A percentile compares a stretch with the other conserved stretches of the same genome.
Conservation (phyloP, 2,797 vertebrate genomes). For the Caiman crocodilus region DNA sequence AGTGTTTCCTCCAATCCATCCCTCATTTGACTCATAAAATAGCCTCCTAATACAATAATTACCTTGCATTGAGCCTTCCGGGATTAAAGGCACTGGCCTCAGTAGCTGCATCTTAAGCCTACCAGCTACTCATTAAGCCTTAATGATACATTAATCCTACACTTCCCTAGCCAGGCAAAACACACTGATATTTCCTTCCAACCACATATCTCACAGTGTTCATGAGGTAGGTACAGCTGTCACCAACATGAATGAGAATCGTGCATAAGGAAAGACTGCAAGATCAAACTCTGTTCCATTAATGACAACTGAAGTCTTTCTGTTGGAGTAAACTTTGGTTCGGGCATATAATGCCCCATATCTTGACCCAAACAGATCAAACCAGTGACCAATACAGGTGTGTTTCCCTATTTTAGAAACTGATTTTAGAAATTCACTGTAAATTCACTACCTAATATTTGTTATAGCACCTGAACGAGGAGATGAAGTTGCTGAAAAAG, state of each 20-base stretch:
- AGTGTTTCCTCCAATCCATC: neutral
- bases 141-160: neutral
- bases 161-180: neutral
- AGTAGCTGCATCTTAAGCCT: neutral
- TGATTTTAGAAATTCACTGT: neutral
- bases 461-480: neutral
- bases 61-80: neutral
- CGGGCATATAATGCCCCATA: neutral
- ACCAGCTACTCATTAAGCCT: neutral
- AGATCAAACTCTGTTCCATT: neutral
- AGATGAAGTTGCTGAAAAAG: neutral
- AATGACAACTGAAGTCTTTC: neutral
- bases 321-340: neutral
- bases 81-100: neutral
- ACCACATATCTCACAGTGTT: neutral
- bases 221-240: neutral
- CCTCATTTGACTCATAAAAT: neutral
- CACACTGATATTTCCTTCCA: neutral
- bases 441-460: neutral
- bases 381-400: neutral
- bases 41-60: neutral
- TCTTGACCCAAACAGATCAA: neutral
- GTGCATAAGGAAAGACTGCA: neutral
- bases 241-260: neutral
- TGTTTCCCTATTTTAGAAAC: neutral